Base-by-base conservation (phyloP, 2,888 invertebrate genomes). In the Tachystola acroxantha region DNA sequence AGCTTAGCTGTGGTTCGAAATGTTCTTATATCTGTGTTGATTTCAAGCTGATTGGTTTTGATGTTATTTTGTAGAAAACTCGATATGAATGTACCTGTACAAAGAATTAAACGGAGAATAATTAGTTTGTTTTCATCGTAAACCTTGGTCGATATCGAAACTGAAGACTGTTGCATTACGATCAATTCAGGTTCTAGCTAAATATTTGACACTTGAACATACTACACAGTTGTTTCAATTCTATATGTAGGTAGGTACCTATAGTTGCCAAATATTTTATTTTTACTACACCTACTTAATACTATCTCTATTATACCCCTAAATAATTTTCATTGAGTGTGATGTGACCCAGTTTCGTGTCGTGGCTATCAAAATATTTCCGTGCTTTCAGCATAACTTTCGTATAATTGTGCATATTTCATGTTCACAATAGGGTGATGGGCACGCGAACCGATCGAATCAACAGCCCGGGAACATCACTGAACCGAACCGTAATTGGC, bases 31-130 rank as follows among this genome's bases (percentile, higher is more conserved):
- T 92, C 92, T 38, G 91, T 91, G 57, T 91, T 91, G 43, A 91
- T 89, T 77, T 92, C 91, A 57, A 91, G 74, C 67, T 91, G 90
- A 70, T 90, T 91, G 39, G 90, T 91, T 79, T 93, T 93, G 36
- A 93, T 76, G 39, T 89, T 88, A 53, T 88, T 89, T 61, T 88
- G 88, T 26, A 91, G 80, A 54, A 91, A 90, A 61, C 88, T 91
- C 46, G 90, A 89, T 64, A 91, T 88, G 55, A 89, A 91, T 36
- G 89, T 89, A 20, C 89, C 89, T 86, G 84, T 48, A 53, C 16
- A 24, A 2, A 14, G 12, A 27, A 27, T 27, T 7, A n/a, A n/a
- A n/a, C n/a, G n/a, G n/a, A n/a, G 4, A 11, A 10, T n/a, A 28
- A 13, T 28, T 12, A 7, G 13, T 11, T 12, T 25, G n/a, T 25